Conservation (phyloP, 1,140 invertebrate genomes). For the Radopholus similis region DNA sequence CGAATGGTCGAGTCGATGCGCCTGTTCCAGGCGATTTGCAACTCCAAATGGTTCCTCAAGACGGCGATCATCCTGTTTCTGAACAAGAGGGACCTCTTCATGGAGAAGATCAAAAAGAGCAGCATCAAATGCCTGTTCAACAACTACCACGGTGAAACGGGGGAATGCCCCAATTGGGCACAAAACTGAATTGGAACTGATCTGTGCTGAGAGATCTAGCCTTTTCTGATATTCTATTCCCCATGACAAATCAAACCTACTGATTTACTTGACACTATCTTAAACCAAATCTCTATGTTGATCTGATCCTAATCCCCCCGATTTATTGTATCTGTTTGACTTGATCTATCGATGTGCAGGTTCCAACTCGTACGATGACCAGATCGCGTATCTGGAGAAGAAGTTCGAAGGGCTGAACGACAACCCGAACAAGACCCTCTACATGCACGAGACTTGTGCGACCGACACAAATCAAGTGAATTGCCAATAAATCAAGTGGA, state of each 20-base stretch:
- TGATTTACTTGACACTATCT: too few relatives aligned
- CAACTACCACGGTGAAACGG: conserved; percentile 16
- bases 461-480: conserved; percentile 20
- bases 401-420: conserved; percentile 30
- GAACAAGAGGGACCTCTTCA: conserved; percentile 55
- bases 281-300: too few relatives aligned
- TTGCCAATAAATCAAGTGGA: too few relatives aligned
- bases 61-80: conserved; percentile 56
- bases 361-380: conserved; percentile 22
- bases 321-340: too few relatives aligned
- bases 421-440: conserved; percentile 34
- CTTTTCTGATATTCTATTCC: too few relatives aligned
- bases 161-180: too few relatives aligned
- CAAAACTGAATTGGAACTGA: conserved; percentile 12
- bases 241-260: too few relatives aligned
- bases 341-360: too few relatives aligned
- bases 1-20: conserved; percentile 42
- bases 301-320: too few relatives aligned
- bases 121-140: conserved; percentile 14
- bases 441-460: conserved; percentile 39
- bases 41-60: conserved; percentile 29
- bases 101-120: conserved; percentile 44
- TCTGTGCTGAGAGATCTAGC: too few relatives aligned
- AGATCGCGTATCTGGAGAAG: conserved; percentile 28
- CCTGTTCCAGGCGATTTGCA: conserved; percentile 37